Conservation (phyloP, 2,888 invertebrate species). For the Drosophila melanosoma region DNA sequence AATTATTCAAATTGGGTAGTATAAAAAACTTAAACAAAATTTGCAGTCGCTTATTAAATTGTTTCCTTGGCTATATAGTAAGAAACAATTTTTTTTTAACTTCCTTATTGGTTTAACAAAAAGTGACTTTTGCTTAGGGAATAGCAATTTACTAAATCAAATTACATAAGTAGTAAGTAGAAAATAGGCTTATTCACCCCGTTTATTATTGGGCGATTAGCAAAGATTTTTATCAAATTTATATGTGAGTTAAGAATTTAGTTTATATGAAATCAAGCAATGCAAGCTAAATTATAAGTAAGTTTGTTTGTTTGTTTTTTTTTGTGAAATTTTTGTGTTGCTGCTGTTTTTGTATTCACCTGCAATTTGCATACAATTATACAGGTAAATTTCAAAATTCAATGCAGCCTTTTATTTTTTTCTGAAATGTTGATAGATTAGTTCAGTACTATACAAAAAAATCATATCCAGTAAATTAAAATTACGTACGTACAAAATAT, state of each 20-base stretch:
- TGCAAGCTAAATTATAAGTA: constrained; percentile 24
- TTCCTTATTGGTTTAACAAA: constrained; percentile 44
- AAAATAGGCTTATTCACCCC: neutral
- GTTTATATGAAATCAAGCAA: neutral
- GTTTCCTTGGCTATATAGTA: constrained; percentile 18
- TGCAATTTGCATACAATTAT: constrained; percentile 8
- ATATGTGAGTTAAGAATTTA: constrained; percentile 15
- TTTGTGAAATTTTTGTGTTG: constrained; percentile 1
- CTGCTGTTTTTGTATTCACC: constrained; percentile 8
- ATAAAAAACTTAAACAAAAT: constrained; percentile 65
- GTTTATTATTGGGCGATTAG: neutral
- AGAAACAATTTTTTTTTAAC: constrained; percentile 34
- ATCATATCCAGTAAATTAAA: constrained; percentile 71
- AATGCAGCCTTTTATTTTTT: constrained; percentile 18
- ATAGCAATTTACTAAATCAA: constrained; percentile 26
- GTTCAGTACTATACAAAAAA: constrained; percentile 48
- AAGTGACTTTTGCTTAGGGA: constrained; percentile 13
- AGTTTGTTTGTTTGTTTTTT: constrained; percentile 1
- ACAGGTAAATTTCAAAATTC: constrained; percentile 18
- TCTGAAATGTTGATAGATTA: constrained; percentile 38
- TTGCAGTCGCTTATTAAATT: constrained; percentile 35
- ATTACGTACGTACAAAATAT: constrained; percentile 71
- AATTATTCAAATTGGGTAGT: constrained; percentile 62
- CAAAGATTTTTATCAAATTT: constrained; percentile 3
- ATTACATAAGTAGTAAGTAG: constrained; percentile 12